Conservation (phyloP, 1,140 invertebrate genomes). For the Oppia nitens region DNA sequence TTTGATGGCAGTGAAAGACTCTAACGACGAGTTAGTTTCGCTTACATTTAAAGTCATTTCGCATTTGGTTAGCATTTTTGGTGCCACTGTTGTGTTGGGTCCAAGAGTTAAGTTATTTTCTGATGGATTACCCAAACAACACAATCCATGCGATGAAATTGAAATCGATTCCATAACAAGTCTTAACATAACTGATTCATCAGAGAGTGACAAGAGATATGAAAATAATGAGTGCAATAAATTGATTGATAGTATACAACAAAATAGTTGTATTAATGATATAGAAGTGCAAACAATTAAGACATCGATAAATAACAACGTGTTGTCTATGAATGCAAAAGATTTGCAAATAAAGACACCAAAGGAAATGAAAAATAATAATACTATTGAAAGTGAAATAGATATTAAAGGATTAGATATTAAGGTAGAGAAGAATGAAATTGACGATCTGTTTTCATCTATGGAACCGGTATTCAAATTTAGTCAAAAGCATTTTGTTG, state of each 20-base stretch:
- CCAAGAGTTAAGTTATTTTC: conserved; percentile 1
- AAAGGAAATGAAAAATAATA: background rate
- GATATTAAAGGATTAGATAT: conserved; percentile 14
- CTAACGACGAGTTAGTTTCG: conserved; percentile 5
- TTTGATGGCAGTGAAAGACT: conserved; percentile 8
- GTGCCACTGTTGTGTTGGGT: conserved; percentile 4
- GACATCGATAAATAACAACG: background rate
- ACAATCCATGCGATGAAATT: background rate
- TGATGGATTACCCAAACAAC: background rate
- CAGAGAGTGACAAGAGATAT: conserved; percentile 4
- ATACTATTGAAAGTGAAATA: background rate
- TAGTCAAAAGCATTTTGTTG: background rate
- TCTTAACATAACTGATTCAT: background rate
- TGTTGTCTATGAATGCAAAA: background rate
- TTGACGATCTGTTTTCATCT: conserved; percentile 11
- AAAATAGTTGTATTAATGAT: background rate
- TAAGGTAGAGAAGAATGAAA: conserved; percentile 5
- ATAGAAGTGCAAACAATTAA: background rate
- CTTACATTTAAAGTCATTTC: conserved; percentile 1
- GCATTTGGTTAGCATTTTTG: conserved; percentile 2
- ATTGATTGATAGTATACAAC: conserved; percentile 2
- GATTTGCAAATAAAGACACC: background rate
- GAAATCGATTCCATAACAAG: background rate
- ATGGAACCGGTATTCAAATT: conserved; percentile 13
- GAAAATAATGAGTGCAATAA: background rate